phyloP scores from a whole-genome alignment of 2,113 vertebrate genomes.

The Solea senegalensis region DNA sequence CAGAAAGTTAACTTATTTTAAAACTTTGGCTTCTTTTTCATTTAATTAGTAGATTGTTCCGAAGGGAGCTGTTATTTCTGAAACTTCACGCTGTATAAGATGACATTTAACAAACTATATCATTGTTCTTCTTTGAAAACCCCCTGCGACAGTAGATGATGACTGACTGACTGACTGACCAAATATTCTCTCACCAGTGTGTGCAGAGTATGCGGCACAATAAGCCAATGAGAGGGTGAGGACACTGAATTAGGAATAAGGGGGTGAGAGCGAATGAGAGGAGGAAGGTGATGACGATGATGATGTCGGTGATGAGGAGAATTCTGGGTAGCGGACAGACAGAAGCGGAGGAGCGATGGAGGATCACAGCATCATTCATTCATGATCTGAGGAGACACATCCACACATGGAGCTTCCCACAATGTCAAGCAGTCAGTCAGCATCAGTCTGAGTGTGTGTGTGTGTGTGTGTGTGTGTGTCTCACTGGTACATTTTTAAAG shows the following conservation, averaged over 20 bases:
- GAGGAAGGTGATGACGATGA: neutral
- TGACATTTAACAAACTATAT: too few relatives aligned
- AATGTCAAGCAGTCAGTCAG: slow-evolving; percentile 52
- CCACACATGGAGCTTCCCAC: slow-evolving; percentile 22
- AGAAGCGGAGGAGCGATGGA: neutral
- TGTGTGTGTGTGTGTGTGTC: neutral
- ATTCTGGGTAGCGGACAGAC: neutral
- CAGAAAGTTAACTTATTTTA: too few relatives aligned
- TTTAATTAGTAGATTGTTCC: too few relatives aligned
- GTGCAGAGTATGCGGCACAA: neutral
- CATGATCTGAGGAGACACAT: slow-evolving; percentile 35
- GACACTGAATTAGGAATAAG: neutral
- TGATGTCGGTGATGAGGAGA: neutral
- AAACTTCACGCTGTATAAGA: too few relatives aligned
- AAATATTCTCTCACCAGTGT: neutral
- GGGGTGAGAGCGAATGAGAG: neutral
- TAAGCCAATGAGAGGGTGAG: neutral
- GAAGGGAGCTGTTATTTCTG: too few relatives aligned
- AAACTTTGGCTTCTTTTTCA: too few relatives aligned
- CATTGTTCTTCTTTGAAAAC: too few relatives aligned
- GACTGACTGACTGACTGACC: too few relatives aligned
- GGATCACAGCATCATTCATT: slow-evolving; percentile 48
- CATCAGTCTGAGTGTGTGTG: slow-evolving; percentile 14
- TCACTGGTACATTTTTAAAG: slow-evolving; percentile 23
- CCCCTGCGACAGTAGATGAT: too few relatives aligned